Percentiles rank a stretch among this genome's conserved stretches.
These are phyloP conservation scores for Ciconia boyciana DNA, from an alignment of 2,113 vertebrate genomes.

Conservation along the genomic window DNA sequence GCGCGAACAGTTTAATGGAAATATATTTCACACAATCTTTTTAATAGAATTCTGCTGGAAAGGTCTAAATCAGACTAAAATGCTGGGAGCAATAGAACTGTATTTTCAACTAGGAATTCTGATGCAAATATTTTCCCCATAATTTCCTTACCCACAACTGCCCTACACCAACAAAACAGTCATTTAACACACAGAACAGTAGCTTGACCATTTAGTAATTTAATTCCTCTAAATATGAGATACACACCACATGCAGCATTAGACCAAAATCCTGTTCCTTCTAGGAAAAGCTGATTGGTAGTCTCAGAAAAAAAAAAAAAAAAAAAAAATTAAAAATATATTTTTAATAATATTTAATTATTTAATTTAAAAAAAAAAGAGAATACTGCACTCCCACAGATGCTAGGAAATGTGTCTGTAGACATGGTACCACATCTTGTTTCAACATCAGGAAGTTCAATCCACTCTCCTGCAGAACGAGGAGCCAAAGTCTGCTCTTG, in stretches of 20 bases:
- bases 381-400: background rate
- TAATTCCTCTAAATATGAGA: background rate
- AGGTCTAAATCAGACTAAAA: background rate
- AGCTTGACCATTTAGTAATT: background rate
- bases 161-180: background rate
- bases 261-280: background rate
- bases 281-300: background rate
- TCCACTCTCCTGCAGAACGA: background rate
- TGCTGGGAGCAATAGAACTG: background rate
- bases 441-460: background rate
- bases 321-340: background rate
- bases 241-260: background rate
- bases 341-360: too few relatives aligned
- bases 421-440: background rate
- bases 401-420: background rate
- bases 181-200: background rate
- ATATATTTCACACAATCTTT: background rate
- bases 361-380: background rate
- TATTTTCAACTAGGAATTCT: background rate
- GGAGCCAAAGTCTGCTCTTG: background rate
- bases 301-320: background rate
- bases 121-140: background rate
- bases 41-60: background rate
- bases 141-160: background rate
- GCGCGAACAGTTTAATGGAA: background rate